These are phyloP conservation scores for Galemys pyrenaicus DNA, from an alignment of 2,113 vertebrate species.

Conservation along the genomic window DNA sequence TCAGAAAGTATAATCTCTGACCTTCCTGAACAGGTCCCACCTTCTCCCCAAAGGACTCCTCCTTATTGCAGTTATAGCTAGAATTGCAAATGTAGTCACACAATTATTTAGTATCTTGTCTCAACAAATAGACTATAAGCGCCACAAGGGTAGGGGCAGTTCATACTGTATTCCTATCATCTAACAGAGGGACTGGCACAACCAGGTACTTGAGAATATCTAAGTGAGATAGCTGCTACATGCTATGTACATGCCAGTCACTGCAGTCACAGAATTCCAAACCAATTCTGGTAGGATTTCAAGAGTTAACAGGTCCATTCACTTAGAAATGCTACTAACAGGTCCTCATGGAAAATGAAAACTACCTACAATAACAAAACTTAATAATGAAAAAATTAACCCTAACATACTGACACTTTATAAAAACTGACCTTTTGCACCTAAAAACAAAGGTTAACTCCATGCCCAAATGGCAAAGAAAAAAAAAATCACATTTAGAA, in stretches of 20 bases:
- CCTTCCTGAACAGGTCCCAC: background rate
- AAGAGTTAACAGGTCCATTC: background rate
- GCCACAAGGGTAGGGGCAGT: background rate
- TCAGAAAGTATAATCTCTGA: background rate
- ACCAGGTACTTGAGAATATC: background rate
- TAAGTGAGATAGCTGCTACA: background rate
- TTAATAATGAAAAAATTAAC: conserved; percentile 19
- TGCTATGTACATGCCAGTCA: background rate
- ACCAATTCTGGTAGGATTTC: background rate
- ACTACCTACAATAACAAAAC: background rate
- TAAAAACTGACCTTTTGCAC: background rate
- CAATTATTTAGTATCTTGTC: background rate
- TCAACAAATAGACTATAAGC: background rate
- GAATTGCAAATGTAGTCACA: background rate
- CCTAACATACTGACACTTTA: background rate
- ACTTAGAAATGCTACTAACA: background rate
- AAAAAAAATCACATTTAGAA: background rate
- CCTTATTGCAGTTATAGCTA: background rate
- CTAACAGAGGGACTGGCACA: background rate
- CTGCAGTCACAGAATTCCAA: background rate
- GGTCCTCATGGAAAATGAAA: background rate
- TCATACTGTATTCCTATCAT: background rate
- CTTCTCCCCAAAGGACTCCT: background rate
- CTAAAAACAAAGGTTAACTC: conserved; percentile 19
- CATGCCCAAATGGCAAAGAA: background rate